These are phyloP conservation scores for Brachionus asplanchnoidis DNA, from an alignment of 1,140 invertebrate species.

Conservation along the genomic window DNA sequence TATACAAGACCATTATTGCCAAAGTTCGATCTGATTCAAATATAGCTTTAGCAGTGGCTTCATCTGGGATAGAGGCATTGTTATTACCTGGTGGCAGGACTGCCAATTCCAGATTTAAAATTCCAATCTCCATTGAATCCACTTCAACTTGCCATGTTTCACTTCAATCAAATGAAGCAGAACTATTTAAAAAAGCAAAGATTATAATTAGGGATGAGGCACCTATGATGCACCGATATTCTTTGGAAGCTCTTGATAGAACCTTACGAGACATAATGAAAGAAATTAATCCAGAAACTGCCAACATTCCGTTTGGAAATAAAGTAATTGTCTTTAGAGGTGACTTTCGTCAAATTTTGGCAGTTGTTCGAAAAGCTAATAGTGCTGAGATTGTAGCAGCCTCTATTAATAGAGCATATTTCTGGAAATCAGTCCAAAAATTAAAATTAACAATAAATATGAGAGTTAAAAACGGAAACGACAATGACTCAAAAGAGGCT, in stretches of 20 bases:
- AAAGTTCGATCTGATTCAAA: too few species aligned
- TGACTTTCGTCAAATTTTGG: constrained; percentile 10
- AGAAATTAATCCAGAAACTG: not conserved
- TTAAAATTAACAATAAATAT: constrained; percentile 15
- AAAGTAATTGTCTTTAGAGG: not conserved
- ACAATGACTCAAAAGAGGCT: not conserved
- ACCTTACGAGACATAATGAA: not conserved
- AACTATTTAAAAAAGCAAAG: too few species aligned
- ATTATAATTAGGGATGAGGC: too few species aligned
- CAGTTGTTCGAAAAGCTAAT: not conserved
- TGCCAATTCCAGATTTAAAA: too few species aligned
- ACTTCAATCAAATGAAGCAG: too few species aligned
- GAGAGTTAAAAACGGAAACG: not conserved
- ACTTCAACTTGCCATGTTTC: too few species aligned
- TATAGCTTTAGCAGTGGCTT: too few species aligned
- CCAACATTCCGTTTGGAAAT: not conserved
- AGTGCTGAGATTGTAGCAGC: constrained; percentile 16
- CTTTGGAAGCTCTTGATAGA: not conserved
- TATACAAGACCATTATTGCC: too few species aligned
- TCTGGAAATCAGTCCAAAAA: not conserved
- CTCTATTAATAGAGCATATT: constrained; percentile 1
- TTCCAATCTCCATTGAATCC: too few species aligned
- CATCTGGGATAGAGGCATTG: too few species aligned
- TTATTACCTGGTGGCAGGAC: too few species aligned
- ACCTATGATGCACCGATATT: not conserved